Evolutionary conservation across 2,113 vertebrate species (phyloP), one percentile per base, ranked within the genome.

Genomic region (Ptyas mucosa): DNA sequence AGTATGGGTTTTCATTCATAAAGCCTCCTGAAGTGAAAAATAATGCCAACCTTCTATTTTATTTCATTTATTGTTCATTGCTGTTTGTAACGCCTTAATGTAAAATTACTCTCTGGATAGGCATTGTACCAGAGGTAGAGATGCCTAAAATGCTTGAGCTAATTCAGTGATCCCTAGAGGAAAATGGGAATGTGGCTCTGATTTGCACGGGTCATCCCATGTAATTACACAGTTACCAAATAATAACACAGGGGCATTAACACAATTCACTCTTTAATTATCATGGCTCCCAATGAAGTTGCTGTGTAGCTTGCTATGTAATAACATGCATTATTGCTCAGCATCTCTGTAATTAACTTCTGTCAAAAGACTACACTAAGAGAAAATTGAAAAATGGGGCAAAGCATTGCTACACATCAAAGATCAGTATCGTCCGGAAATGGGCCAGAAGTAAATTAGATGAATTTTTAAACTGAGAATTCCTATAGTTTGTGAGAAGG

Each of bases 271-370:
- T 95, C 93, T 95, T 69, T 95, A 96, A 97, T 97, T 96, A 95
- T 87, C 69, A 81, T 15, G 93, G 93, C 92, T 96, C 96, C 93
- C 92, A 94, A 75, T 91, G 95, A 94, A 95, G 94, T 95, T 95
- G 94, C 91, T 94, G 94, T 97, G 96, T 96, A 96, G 96, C 95
- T 97, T 95, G 91, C 94, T 92, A 94, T 96, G 95, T 93, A 96
- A 97, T 94, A 97, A 96, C 88, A 93, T 8, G 46, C 91, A 95
- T 96, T 97, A 96, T 95, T 97, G 96, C 96, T 95, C 93, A 94
- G 96, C 54, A 96, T 94, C 95, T 95, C 90, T 51, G 89, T 89
- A 95, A 95, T 94, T 94, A 95, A 95, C 57, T 95, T 87, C 92
- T 94, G 92, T 96, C 95, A 95, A 92, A 93, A 91, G 87, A 95